phyloP scores from a whole-genome alignment of 2,888 invertebrate genomes.

The Clitarchus hookeri region DNA sequence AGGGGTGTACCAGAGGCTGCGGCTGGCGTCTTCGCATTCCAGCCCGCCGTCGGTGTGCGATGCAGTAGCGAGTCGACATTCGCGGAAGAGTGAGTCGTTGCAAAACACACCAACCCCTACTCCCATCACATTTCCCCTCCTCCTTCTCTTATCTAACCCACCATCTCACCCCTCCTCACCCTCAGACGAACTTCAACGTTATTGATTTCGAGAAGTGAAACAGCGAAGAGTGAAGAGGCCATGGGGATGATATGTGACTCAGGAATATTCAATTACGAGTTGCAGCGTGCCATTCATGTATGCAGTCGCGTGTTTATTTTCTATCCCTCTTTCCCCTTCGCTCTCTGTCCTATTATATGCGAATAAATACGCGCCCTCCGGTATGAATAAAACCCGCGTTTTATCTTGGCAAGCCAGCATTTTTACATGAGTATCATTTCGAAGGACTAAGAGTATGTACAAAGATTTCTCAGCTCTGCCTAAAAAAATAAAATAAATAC shows the following conservation, averaged over 20 bases:
- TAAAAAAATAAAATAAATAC: too few relatives aligned
- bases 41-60: not conserved
- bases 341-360: not conserved
- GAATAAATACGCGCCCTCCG: not conserved
- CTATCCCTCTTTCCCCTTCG: not conserved
- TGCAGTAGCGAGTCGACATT: not conserved
- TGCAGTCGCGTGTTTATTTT: not conserved
- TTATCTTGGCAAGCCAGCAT: too few relatives aligned
- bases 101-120: too few relatives aligned
- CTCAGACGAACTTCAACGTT: not conserved
- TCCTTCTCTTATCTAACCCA: not conserved
- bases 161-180: too few relatives aligned
- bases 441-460: too few relatives aligned
- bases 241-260: not conserved
- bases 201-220: conserved; percentile 1
- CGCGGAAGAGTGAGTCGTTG: not conserved
- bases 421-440: too few relatives aligned
- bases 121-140: not conserved
- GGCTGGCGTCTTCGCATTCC: not conserved
- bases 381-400: too few relatives aligned
- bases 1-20: not conserved
- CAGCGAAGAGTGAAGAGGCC: not conserved
- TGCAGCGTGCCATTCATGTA: not conserved
- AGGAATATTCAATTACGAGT: not conserved
- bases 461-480: too few relatives aligned